Conservation (phyloP, 2,113 vertebrate species). For the Dasyornis broadbenti region DNA sequence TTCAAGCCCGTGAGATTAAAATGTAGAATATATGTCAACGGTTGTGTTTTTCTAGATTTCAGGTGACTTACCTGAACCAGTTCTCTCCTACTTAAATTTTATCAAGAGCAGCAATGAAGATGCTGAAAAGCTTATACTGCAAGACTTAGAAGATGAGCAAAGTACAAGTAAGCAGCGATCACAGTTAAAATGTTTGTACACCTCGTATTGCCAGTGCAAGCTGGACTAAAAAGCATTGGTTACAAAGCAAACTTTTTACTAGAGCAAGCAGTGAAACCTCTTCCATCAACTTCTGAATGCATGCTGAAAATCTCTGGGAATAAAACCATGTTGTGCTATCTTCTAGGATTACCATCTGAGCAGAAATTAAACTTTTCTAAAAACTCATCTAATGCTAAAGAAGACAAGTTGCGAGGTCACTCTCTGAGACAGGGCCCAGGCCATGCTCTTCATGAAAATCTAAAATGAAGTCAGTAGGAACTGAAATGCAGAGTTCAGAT, state of each 20-base stretch:
- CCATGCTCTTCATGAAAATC: background rate
- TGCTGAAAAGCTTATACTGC: conserved; percentile 77
- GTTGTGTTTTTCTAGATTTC: conserved; percentile 46
- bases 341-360: background rate
- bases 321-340: background rate
- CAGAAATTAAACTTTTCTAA: background rate
- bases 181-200: background rate
- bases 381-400: background rate
- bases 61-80: conserved; percentile 77
- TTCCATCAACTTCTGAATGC: background rate
- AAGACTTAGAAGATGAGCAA: conserved; percentile 72
- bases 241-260: background rate
- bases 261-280: background rate
- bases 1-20: background rate
- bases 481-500: background rate
- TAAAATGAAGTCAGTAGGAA: background rate
- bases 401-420: background rate
- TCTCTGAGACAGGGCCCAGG: background rate
- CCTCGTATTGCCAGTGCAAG: background rate
- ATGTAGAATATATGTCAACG: background rate
- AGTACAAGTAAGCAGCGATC: conserved; percentile 53
- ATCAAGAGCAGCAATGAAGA: conserved; percentile 72
- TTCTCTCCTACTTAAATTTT: conserved; percentile 78
- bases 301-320: background rate
- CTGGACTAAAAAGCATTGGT: background rate